A percentile compares a stretch with the other conserved stretches of the same genome.
These are phyloP conservation scores for Ifrita kowaldi DNA, from an alignment of 2,113 vertebrate genomes.

Conservation along the genomic window DNA sequence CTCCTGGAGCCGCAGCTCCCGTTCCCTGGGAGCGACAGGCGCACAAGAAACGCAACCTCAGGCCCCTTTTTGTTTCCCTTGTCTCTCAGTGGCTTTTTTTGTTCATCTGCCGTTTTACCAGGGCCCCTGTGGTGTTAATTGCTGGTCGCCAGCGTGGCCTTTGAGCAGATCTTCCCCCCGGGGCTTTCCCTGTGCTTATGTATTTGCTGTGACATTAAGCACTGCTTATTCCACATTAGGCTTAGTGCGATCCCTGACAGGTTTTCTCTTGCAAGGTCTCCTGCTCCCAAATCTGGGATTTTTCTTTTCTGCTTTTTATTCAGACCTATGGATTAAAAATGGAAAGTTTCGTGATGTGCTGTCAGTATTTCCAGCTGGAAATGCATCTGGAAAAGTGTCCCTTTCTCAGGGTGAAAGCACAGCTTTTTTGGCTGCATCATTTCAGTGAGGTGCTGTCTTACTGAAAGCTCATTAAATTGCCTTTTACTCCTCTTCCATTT, in stretches of 20 bases:
- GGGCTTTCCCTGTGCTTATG: conserved; percentile 36
- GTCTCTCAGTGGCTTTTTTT: conserved; percentile 50
- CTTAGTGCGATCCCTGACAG: conserved; percentile 43
- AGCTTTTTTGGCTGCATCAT: neutral
- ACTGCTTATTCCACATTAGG: conserved; percentile 53
- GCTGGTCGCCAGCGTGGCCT: conserved; percentile 46
- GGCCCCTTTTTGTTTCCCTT: conserved; percentile 36
- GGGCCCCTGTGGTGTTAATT: conserved; percentile 58
- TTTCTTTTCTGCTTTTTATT: conserved; percentile 58
- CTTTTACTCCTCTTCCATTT: neutral
- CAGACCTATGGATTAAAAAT: conserved; percentile 55
- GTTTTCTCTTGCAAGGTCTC: conserved; percentile 34
- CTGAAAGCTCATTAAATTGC: conserved; percentile 28
- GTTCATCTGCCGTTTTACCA: conserved; percentile 62
- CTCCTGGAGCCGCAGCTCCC: neutral
- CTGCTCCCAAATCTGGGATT: conserved; percentile 38
- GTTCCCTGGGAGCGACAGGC: conserved; percentile 29
- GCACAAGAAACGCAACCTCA: conserved; percentile 9
- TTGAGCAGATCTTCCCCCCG: conserved; percentile 53
- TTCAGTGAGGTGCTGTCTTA: neutral
- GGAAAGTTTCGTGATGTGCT: neutral
- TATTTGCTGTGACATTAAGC: conserved; percentile 67
- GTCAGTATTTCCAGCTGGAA: conserved; percentile 6
- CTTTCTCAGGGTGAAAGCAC: neutral
- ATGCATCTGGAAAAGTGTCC: neutral